phyloP scores from a whole-genome alignment of 2,888 invertebrate species.

The Ormyrus thymus region DNA sequence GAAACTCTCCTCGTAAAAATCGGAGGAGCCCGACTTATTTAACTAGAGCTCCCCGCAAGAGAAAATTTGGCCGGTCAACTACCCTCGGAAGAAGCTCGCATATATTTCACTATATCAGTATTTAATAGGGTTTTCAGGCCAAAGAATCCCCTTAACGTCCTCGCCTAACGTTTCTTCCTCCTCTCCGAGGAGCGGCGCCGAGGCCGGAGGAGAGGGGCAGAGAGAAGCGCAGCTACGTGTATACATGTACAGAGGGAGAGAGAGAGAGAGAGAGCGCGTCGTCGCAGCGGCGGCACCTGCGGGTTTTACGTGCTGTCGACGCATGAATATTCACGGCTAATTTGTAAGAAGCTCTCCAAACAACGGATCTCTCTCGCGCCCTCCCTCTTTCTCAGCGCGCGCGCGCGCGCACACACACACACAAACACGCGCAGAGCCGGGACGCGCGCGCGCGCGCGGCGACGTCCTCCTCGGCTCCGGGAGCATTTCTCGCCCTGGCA shows the following conservation, averaged over 20 bases:
- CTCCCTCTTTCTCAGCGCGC: neutral
- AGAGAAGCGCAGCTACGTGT: neutral
- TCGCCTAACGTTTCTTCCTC: constrained; percentile 6
- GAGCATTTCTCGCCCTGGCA: neutral
- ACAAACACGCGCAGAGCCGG: no score
- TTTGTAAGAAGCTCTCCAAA: constrained; percentile 73
- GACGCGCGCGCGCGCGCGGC: constrained; percentile 1
- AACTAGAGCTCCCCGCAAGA: constrained; percentile 26
- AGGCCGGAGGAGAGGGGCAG: neutral
- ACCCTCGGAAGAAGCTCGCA: neutral
- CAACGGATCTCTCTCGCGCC: constrained; percentile 60
- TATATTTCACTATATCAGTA: constrained; percentile 45
- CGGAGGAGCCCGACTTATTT: constrained; percentile 27
- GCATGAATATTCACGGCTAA: constrained; percentile 73
- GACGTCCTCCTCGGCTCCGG: neutral
- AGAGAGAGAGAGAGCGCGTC: neutral
- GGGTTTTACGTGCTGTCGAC: constrained; percentile 57
- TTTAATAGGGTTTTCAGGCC: constrained; percentile 36
- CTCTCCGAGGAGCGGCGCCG: neutral
- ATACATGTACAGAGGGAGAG: neutral
- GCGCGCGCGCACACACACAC: constrained; percentile 20
- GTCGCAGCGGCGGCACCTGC: constrained; percentile 15
- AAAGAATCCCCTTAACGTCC: constrained; percentile 33
- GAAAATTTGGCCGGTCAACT: constrained; percentile 19
- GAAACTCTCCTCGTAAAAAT: constrained; percentile 36